Conservation (phyloP, 2,888 invertebrate genomes). For the Sphecodes monilicornis region DNA sequence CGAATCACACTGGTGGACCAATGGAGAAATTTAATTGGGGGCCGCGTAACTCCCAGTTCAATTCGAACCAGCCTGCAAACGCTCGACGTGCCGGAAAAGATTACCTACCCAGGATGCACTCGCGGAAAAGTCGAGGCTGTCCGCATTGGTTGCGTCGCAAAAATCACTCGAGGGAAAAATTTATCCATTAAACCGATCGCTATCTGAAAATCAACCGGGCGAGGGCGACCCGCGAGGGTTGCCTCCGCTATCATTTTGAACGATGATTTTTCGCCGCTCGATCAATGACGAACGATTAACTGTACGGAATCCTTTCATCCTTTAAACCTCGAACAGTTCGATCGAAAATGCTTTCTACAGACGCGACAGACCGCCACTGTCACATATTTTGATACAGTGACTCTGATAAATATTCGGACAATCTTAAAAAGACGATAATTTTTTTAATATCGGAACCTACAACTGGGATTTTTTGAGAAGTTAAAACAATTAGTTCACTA, state of each 20-base stretch:
- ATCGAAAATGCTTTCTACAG: background rate
- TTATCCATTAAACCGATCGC: constrained; percentile 62
- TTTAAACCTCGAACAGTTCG: background rate
- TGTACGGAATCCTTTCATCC: background rate
- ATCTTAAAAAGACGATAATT: too few relatives aligned
- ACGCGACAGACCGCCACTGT: background rate
- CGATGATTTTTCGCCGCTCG: constrained; percentile 7
- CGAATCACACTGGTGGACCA: constrained; percentile 69
- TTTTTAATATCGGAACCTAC: too few relatives aligned
- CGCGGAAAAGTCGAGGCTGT: constrained; percentile 60
- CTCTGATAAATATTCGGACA: too few relatives aligned
- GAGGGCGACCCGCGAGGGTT: constrained; percentile 5
- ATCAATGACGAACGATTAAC: constrained; percentile 1
- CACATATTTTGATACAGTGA: background rate
- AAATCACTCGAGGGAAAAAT: constrained; percentile 67
- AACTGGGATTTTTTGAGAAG: too few relatives aligned
- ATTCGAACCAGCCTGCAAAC: constrained; percentile 70
- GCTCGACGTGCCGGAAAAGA: constrained; percentile 60
- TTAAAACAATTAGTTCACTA: too few relatives aligned
- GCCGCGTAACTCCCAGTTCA: constrained; percentile 76
- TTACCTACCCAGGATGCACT: constrained; percentile 53
- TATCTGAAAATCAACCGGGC: constrained; percentile 45
- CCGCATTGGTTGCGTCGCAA: constrained; percentile 48
- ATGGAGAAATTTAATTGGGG: constrained; percentile 78
- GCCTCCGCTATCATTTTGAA: background rate